Percentiles rank a stretch among this genome's conserved stretches.
These are phyloP conservation scores for Nephrotoma appendiculata DNA, from an alignment of 2,888 invertebrate genomes.

Conservation along the genomic window DNA sequence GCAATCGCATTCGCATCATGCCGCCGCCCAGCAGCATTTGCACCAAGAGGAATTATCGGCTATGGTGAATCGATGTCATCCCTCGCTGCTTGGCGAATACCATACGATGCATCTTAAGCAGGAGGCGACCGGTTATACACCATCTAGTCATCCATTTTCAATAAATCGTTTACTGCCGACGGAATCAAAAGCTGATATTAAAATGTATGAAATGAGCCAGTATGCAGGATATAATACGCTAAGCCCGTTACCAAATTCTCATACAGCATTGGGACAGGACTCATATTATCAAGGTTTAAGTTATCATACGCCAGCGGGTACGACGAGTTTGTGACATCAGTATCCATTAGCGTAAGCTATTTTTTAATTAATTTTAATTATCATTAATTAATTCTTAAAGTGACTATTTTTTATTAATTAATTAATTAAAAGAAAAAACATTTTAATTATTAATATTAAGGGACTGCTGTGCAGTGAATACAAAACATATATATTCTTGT, in stretches of 20 bases:
- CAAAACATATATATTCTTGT: neutral
- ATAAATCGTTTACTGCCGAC: conserved; percentile 83
- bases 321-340: conserved; percentile 79
- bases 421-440: neutral
- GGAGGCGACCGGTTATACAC: conserved; percentile 63
- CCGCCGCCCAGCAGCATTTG: conserved; percentile 37
- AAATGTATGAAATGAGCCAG: conserved; percentile 77
- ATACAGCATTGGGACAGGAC: conserved; percentile 49
- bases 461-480: conserved; percentile 4
- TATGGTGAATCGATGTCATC: conserved; percentile 49
- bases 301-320: conserved; percentile 51
- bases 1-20: conserved; percentile 41
- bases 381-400: neutral
- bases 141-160: conserved; percentile 83
- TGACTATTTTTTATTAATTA: conserved; percentile 2
- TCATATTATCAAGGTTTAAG: conserved; percentile 74
- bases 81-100: conserved; percentile 44
- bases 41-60: conserved; percentile 44
- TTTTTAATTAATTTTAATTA: conserved; percentile 6
- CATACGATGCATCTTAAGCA: conserved; percentile 55
- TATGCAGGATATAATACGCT: conserved; percentile 47
- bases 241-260: conserved; percentile 45
- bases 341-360: conserved; percentile 69
- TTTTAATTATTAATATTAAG: neutral
- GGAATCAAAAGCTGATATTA: conserved; percentile 77